Conservation (phyloP, 2,113 vertebrate genomes). For the Pelecanus crispus region DNA sequence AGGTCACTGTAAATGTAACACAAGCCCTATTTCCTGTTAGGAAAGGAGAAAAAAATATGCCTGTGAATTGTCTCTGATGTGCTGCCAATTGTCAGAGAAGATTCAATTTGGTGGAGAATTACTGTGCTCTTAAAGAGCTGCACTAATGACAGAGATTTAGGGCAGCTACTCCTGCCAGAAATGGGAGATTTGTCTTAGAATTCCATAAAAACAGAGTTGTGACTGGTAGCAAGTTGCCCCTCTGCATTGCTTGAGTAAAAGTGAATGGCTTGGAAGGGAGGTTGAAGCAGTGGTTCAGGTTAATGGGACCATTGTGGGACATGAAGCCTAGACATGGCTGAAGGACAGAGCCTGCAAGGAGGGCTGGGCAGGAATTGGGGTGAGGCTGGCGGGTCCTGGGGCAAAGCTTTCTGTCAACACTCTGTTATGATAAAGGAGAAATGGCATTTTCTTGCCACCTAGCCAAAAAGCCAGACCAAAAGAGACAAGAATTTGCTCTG, state of each 20-base stretch:
- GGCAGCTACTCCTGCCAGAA: constrained; percentile 38
- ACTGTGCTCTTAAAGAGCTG: constrained; percentile 35
- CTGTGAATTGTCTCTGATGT: constrained; percentile 64
- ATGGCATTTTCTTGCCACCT: not conserved
- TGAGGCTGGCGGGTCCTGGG: not conserved
- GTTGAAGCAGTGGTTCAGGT: not conserved
- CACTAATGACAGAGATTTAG: constrained; percentile 35
- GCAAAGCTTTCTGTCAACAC: not conserved
- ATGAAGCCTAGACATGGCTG: fast-evolving
- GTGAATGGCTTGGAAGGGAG: not conserved
- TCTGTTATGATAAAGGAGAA: not conserved
- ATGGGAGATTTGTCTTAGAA: constrained; percentile 13
- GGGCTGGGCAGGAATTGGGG: not conserved
- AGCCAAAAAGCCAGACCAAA: not conserved
- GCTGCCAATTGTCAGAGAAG: constrained; percentile 65
- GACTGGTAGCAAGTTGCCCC: not conserved
- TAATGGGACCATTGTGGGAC: fast-evolving
- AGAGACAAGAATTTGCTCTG: not conserved
- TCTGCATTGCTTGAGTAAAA: fast-evolving
- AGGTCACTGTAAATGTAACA: constrained; percentile 69
- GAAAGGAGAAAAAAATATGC: constrained; percentile 59
- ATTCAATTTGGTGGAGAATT: constrained; percentile 61
- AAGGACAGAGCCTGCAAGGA: not conserved
- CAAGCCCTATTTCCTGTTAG: constrained; percentile 61
- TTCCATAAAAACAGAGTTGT: not conserved